Percentiles rank a stretch among this genome's conserved stretches.
These are phyloP conservation scores for Dascyllus trimaculatus DNA, from an alignment of 2,113 vertebrate species.

Conservation along the genomic window DNA sequence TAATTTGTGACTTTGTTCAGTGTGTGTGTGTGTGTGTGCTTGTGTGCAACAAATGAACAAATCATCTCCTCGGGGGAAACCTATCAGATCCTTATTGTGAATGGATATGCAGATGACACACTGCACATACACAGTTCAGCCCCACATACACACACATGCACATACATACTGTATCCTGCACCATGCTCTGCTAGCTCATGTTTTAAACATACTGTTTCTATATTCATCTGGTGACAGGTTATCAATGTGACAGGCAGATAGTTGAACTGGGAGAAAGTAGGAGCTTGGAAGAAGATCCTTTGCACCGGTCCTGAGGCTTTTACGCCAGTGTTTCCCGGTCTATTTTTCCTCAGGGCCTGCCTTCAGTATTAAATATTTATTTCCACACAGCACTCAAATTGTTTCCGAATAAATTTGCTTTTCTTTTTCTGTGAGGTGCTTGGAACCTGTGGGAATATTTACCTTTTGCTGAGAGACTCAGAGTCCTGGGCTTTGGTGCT, in stretches of 20 bases:
- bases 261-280: conserved; percentile 64
- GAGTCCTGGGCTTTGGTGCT: conserved; percentile 9
- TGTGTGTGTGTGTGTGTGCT: conserved; percentile 8
- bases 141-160: background rate
- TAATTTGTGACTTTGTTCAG: conserved; percentile 42
- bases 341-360: conserved; percentile 35
- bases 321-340: conserved; percentile 19
- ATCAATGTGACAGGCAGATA: conserved; percentile 71
- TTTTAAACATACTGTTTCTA: conserved; percentile 76
- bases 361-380: conserved; percentile 62
- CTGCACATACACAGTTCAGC: conserved; percentile 5
- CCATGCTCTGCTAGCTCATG: conserved; percentile 63
- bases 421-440: conserved; percentile 13
- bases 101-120: conserved; percentile 54
- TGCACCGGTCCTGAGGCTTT: conserved; percentile 44
- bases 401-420: conserved; percentile 52
- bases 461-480: conserved; percentile 41
- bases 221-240: conserved; percentile 69
- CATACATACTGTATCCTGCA: conserved; percentile 9
- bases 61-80: conserved; percentile 52
- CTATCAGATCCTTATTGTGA: conserved; percentile 24
- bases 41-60: conserved; percentile 46
- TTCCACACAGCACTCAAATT: conserved; percentile 43
- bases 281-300: conserved; percentile 49
- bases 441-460: conserved; percentile 55